Conservation (phyloP, 2,113 vertebrate species). For the Datnioides undecimradiatus region DNA sequence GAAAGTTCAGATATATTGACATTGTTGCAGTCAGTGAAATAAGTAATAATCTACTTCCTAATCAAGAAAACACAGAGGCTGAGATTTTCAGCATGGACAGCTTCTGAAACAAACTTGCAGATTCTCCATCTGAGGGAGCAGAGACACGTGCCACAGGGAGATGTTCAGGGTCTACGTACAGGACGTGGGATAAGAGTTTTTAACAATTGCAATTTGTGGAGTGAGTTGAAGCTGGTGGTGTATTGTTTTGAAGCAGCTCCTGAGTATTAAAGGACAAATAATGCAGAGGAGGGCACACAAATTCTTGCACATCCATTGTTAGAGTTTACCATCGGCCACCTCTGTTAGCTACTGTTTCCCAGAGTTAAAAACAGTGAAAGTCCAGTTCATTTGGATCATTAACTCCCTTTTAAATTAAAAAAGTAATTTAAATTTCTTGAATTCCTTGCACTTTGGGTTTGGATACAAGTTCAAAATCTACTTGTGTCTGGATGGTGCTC, state of each 20-base stretch:
- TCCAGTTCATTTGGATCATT: too few species aligned
- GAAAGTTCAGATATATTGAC: background rate
- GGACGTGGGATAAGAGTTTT: background rate
- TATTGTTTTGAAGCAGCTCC: background rate
- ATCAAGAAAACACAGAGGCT: too few species aligned
- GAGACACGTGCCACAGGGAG: background rate
- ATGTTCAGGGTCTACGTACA: background rate
- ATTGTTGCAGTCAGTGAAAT: background rate
- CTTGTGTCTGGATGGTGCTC: background rate
- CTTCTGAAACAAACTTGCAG: conserved; percentile 1
- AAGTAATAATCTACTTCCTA: too few species aligned
- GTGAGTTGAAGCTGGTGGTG: background rate
- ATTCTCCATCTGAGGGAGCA: background rate
- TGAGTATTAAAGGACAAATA: background rate
- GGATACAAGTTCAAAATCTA: background rate
- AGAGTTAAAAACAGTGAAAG: background rate
- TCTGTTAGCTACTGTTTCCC: background rate
- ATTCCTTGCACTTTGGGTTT: background rate
- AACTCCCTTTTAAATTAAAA: background rate
- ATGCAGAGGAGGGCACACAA: background rate
- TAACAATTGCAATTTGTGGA: background rate
- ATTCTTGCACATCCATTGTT: background rate
- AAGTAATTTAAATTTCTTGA: background rate
- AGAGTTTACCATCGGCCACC: background rate
- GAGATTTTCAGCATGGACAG: background rate